Percentiles rank a stretch among this genome's conserved stretches.
phyloP scores from a whole-genome alignment of 2,797 vertebrate species.

The Thunnus albacares region DNA sequence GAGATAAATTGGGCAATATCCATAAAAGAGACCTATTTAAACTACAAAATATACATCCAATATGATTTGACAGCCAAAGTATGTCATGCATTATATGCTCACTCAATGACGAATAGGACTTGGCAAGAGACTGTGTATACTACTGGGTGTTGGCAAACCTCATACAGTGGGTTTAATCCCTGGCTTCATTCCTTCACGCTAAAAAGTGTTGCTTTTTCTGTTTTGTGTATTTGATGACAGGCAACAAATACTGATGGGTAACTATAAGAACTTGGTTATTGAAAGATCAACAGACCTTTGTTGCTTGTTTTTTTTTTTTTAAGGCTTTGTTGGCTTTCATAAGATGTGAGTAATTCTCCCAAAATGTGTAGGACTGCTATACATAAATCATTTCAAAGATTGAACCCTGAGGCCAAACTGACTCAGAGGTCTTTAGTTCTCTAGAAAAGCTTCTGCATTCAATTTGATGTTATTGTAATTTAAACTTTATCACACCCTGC shows the following conservation, averaged over 20 bases:
- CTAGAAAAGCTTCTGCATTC: neutral
- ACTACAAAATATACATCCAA: neutral
- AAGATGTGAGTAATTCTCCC: conserved; percentile 2
- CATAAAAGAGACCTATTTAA: neutral
- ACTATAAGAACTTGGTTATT: neutral
- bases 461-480: neutral
- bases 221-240: neutral
- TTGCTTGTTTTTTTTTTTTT: neutral
- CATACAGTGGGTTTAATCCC: neutral
- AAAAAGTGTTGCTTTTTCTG: neutral
- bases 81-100: too few relatives aligned
- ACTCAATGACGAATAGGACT: neutral
- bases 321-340: neutral
- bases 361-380: neutral
- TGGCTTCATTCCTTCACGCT: neutral
- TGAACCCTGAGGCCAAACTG: conserved; percentile 13
- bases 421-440: neutral
- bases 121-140: neutral
- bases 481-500: too few relatives aligned
- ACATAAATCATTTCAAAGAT: neutral
- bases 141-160: neutral
- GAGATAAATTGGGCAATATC: neutral
- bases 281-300: neutral
- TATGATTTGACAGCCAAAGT: neutral
- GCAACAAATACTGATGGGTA: neutral